Conservation (phyloP, 2,113 vertebrate species). For the Crotalus helleri region DNA sequence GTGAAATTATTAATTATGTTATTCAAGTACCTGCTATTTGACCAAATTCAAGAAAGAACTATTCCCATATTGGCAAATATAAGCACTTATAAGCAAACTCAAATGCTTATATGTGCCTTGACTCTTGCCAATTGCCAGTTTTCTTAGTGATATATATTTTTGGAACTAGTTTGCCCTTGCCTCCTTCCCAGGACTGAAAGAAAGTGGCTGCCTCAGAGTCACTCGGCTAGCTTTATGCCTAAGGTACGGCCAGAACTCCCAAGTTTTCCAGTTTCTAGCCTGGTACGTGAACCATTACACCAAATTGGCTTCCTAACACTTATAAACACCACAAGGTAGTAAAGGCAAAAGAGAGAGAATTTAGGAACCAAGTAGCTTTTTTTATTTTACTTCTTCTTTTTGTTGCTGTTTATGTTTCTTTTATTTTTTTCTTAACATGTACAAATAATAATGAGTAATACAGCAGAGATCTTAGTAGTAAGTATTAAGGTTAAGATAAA, state of each 20-base stretch:
- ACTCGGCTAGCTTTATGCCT: neutral
- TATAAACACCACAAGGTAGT: neutral
- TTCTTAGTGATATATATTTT: neutral
- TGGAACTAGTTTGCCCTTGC: neutral
- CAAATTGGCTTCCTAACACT: neutral
- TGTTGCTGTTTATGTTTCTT: neutral
- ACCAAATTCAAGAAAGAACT: neutral
- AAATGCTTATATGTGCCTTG: neutral
- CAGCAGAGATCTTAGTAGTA: neutral
- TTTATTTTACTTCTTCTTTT: neutral
- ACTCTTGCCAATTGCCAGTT: neutral
- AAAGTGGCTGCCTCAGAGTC: neutral
- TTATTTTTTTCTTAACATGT: neutral
- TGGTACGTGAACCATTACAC: neutral
- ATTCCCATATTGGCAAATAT: neutral
- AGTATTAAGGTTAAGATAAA: neutral
- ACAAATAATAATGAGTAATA: neutral
- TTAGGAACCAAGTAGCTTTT: neutral
- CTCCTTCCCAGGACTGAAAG: neutral
- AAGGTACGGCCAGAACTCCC: neutral
- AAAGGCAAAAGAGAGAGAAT: neutral
- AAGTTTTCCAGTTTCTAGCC: neutral
- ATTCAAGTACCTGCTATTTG: no score
- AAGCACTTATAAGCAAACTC: neutral
- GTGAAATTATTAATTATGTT: neutral